Evolutionary conservation across 2,797 vertebrate species (phyloP).

Genomic region (Gobio occitaniae): DNA sequence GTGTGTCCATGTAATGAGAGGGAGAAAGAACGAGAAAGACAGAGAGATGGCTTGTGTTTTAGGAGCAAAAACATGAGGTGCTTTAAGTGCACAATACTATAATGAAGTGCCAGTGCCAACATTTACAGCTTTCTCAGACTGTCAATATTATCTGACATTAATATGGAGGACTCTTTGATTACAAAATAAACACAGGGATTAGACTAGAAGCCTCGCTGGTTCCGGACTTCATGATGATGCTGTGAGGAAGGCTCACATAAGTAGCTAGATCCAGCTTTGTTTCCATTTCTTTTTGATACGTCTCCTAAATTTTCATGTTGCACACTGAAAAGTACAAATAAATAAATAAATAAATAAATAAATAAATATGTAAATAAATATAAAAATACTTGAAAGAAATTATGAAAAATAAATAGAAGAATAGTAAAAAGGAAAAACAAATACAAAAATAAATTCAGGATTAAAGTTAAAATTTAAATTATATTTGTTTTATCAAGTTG

Average conservation of each 20-base stretch:
- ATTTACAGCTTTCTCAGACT: neutral
- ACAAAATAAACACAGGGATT: neutral
- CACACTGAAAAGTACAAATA: no score
- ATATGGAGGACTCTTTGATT: neutral
- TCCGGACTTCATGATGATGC: neutral
- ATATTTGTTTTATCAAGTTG: no score
- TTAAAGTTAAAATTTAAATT: no score
- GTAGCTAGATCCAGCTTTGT: no score
- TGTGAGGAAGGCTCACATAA: neutral
- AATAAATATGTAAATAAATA: no score
- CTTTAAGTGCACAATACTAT: neutral
- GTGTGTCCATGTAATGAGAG: slow-evolving; percentile 36
- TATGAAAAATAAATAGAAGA: no score
- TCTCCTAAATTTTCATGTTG: no score
- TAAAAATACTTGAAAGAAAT: no score
- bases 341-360: no score
- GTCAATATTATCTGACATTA: neutral
- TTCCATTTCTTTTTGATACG: no score
- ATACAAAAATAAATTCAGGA: no score
- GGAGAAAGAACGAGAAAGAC: slow-evolving; percentile 13
- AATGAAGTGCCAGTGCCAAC: neutral
- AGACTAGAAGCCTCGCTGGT: neutral
- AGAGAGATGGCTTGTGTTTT: neutral
- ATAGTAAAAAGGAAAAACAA: no score
- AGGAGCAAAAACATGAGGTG: neutral